Percentiles rank a stretch among this genome's conserved stretches.
Evolutionary conservation across 1,140 invertebrate species (phyloP).

Genomic region (Drosophila murphyi): DNA sequence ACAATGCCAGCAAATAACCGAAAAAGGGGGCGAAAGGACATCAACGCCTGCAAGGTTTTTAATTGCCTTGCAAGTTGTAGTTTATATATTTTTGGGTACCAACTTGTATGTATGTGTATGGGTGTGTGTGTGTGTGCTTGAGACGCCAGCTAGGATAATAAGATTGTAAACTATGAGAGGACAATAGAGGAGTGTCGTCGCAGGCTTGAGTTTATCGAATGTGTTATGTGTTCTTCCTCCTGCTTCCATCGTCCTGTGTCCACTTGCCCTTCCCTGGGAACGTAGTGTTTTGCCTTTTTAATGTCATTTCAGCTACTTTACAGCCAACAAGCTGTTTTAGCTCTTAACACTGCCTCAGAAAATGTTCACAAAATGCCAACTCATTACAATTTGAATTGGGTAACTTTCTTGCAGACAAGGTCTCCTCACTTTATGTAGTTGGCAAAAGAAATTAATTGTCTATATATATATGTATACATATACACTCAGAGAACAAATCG

Average conservation of each 20-base stretch:
- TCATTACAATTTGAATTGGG: conserved; percentile 76
- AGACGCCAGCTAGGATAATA: conserved; percentile 74
- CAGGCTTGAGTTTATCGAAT: conserved; percentile 27
- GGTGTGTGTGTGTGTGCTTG: conserved; percentile 39
- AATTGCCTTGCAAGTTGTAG: conserved; percentile 67
- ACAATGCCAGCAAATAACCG: conserved; percentile 41
- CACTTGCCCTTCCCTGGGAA: conserved; percentile 2
- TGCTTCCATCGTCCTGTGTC: conserved; percentile 4
- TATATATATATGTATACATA: background rate
- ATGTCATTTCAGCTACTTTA: conserved; percentile 79
- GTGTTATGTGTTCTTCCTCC: conserved; percentile 15
- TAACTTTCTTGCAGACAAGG: conserved; percentile 46
- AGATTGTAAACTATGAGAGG: conserved; percentile 78
- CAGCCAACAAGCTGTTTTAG: conserved; percentile 53
- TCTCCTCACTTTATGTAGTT: conserved; percentile 5
- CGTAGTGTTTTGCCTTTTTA: conserved; percentile 59
- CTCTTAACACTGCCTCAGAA: conserved; percentile 45
- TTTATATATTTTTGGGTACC: conserved; percentile 26
- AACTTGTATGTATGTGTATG: background rate
- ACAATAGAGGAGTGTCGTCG: conserved; percentile 46
- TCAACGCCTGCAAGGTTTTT: conserved; percentile 73
- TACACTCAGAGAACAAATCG: too few relatives aligned
- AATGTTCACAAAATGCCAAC: conserved; percentile 76
- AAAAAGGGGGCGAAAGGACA: conserved; percentile 62
- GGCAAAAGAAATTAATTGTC: conserved; percentile 24